Evolutionary conservation across 1,140 invertebrate genomes (phyloP).

Genomic region (Cherax quadricarinatus): DNA sequence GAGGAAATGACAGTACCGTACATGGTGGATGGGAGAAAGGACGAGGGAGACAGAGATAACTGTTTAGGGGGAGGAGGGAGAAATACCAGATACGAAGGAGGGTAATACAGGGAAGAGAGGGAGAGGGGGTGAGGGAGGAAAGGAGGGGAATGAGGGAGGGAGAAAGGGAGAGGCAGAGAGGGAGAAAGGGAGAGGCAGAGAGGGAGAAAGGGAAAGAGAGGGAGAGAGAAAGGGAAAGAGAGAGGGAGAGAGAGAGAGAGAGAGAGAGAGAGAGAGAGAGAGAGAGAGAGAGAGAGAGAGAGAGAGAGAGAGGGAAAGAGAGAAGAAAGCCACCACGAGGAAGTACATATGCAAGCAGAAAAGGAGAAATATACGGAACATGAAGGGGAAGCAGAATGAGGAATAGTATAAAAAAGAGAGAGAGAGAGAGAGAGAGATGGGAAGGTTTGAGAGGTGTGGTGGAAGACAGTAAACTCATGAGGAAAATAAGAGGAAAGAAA

Average conservation of each 20-base stretch:
- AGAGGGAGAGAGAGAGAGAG: neutral
- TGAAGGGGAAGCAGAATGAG: neutral
- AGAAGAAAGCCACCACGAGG: conserved; percentile 9
- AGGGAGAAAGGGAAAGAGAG: neutral
- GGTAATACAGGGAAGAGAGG: too few relatives aligned
- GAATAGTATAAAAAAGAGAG: neutral
- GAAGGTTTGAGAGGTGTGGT: neutral
- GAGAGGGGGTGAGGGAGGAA: too few relatives aligned
- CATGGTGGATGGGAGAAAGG: too few relatives aligned
- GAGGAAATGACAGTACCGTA: too few relatives aligned
- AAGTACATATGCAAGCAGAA: neutral
- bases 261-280: neutral
- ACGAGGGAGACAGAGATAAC: too few relatives aligned
- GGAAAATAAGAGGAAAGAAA: too few relatives aligned
- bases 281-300: neutral
- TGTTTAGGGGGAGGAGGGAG: too few relatives aligned
- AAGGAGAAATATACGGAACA: neutral
- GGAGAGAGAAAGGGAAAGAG: neutral
- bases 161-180: too few relatives aligned
- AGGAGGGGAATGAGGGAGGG: too few relatives aligned
- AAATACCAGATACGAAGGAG: too few relatives aligned
- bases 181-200: too few relatives aligned
- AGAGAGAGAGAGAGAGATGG: neutral
- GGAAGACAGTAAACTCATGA: too few relatives aligned
- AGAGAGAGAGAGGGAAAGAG: neutral